Percentiles rank a stretch among this genome's conserved stretches.
Conservation (phyloP, 1,140 invertebrate species). For the Magallana ariakensis region DNA sequence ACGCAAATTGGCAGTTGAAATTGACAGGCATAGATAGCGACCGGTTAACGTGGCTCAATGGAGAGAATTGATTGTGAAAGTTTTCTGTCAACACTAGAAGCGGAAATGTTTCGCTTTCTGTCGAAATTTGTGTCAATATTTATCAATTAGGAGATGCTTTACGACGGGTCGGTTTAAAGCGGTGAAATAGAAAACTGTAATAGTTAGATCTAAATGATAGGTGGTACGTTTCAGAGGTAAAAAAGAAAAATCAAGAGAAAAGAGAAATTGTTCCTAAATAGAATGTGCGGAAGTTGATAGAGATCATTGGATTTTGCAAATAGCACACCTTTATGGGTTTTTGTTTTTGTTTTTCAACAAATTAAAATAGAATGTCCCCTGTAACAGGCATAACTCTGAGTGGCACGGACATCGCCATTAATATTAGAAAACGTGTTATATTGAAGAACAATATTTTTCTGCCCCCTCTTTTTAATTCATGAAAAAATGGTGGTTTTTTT, state of each 20-base stretch:
- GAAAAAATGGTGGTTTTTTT: too few species aligned
- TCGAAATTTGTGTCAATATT: conserved; percentile 53
- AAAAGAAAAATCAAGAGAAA: neutral
- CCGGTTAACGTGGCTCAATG: conserved; percentile 13
- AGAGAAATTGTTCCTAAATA: conserved; percentile 31
- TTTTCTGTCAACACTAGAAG: conserved; percentile 41
- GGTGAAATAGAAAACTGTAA: conserved; percentile 7
- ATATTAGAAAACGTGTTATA: too few species aligned
- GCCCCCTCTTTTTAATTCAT: too few species aligned
- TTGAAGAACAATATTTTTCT: too few species aligned
- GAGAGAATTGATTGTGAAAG: conserved; percentile 49
- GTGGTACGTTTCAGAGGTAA: neutral
- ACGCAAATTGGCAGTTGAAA: conserved; percentile 43
- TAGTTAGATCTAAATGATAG: conserved; percentile 30
- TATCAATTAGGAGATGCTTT: conserved; percentile 41
- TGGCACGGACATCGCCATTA: neutral
- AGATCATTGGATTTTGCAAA: neutral
- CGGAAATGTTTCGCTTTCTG: conserved; percentile 52
- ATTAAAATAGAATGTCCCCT: neutral
- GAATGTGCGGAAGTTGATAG: neutral
- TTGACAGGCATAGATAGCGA: conserved; percentile 11
- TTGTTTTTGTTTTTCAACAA: neutral
- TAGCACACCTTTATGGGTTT: neutral
- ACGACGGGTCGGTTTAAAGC: conserved; percentile 17
- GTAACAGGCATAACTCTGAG: neutral